These are phyloP conservation scores for Ophion obscuratus DNA, from an alignment of 2,888 invertebrate species.

Conservation along the genomic window DNA sequence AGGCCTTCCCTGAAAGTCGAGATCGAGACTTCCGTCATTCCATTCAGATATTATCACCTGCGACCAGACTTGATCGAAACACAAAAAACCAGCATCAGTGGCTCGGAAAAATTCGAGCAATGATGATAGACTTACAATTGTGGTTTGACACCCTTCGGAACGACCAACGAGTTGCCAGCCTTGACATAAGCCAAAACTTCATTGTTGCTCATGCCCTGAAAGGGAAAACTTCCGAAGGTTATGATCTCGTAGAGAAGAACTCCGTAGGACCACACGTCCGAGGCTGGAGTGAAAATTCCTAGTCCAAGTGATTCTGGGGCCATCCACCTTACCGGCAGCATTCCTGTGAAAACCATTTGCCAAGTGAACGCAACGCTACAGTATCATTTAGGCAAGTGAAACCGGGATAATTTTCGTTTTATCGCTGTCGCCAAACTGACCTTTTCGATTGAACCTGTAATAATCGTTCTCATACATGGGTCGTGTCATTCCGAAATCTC, in stretches of 20 bases:
- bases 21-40: background rate
- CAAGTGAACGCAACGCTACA: background rate
- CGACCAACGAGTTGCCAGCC: constrained; percentile 89
- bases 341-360: constrained; percentile 83
- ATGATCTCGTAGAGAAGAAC: constrained; percentile 94
- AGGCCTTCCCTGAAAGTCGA: constrained; percentile 87
- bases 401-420: background rate
- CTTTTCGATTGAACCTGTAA: constrained; percentile 94
- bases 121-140: constrained; percentile 88
- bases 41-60: background rate
- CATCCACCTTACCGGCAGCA: constrained; percentile 97
- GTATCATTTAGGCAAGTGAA: background rate
- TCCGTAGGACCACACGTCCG: constrained; percentile 96
- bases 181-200: constrained; percentile 94
- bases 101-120: background rate
- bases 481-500: constrained; percentile 97
- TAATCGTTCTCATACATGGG: constrained; percentile 95
- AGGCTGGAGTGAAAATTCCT: constrained; percentile 93
- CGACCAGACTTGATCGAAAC: background rate
- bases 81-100: background rate
- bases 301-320: constrained; percentile 93
- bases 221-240: constrained; percentile 96
- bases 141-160: constrained; percentile 92
- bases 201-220: constrained; percentile 93
- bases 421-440: constrained; percentile 77